Evolutionary conservation across 2,888 invertebrate genomes (phyloP), one percentile per base, ranked within the genome.

Genomic region (Troides oblongomaculatus): DNA sequence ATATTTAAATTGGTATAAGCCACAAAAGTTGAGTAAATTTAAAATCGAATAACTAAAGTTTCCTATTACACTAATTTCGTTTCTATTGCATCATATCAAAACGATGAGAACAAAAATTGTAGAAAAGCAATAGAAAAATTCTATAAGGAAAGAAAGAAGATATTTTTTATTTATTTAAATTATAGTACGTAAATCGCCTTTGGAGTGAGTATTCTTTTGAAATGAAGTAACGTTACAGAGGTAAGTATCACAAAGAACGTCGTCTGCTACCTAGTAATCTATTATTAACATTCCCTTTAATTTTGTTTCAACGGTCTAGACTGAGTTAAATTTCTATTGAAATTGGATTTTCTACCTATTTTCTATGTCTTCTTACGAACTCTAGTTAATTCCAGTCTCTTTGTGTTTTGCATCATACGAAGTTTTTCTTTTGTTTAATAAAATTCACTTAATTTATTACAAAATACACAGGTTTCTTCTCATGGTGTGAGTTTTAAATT

Each of bases 351-450:
- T 61, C 58, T 64, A 39, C 43, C 57, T 46, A 58, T 69, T 69
- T 63, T 62, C 46, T 69, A 70, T 46, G 68, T 72, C 59, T 66
- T 64, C 56, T 53, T 64, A 60, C 63, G 23, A 50, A 62, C 77
- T 79, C 78, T 72, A 71, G 75, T 74, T 73, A 78, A 79, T 75
- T 75, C 62, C 74, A 77, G 71, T 70, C 73, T 75, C 74, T 77
- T 74, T 71, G 70, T 76, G 73, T 74, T 74, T 74, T 75, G 74
- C 71, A 74, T 75, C 74, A 62, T 58, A 25, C 25, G 0, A 5
- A 50, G 7, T n/a, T n/a, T 53, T n/a, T n/a, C 18, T 18, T n/a
- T n/a, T 6, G 5, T 53, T 18, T n/a, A 53, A 53, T 53, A n/a
- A 53, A n/a, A 53, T 53, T 53, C 10, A 0, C n/a, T 53, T 53